Evolutionary conservation across 2,797 vertebrate species (phyloP).

Genomic region (Amphiprion clarkii): DNA sequence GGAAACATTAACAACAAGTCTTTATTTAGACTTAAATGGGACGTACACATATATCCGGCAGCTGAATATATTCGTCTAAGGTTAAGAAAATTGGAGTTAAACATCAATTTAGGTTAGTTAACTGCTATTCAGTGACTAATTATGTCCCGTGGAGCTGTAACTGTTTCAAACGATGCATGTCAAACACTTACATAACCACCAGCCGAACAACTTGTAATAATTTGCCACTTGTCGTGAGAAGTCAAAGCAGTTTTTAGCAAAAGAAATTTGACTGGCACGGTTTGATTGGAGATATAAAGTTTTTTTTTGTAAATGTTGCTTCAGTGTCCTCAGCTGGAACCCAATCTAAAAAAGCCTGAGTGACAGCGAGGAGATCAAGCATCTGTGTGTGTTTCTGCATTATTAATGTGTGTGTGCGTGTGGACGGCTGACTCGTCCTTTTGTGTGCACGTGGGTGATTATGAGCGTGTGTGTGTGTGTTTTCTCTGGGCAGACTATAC

Average conservation of each 20-base stretch:
- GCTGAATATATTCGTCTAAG: too few species aligned
- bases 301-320: constrained; percentile 27
- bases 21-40: background rate
- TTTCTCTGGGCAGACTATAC: constrained; percentile 20
- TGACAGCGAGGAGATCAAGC: constrained; percentile 70
- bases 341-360: constrained; percentile 58
- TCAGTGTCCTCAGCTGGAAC: constrained; percentile 65
- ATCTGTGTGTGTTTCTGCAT: constrained; percentile 56
- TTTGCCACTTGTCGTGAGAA: background rate
- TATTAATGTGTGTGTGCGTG: constrained; percentile 45
- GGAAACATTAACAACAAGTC: background rate
- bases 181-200: background rate
- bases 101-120: too few species aligned
- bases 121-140: background rate
- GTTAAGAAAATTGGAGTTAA: background rate
- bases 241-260: constrained; percentile 4
- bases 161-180: background rate
- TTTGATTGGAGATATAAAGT: constrained; percentile 41
- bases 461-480: constrained; percentile 11
- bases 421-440: background rate
- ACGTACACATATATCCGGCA: background rate
- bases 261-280: constrained; percentile 26
- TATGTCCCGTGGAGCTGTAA: background rate
- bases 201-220: background rate
- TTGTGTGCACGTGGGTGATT: constrained; percentile 10